These are phyloP conservation scores for Lasioglossum zephyrum DNA, from an alignment of 2,888 invertebrate species.

Conservation along the genomic window DNA sequence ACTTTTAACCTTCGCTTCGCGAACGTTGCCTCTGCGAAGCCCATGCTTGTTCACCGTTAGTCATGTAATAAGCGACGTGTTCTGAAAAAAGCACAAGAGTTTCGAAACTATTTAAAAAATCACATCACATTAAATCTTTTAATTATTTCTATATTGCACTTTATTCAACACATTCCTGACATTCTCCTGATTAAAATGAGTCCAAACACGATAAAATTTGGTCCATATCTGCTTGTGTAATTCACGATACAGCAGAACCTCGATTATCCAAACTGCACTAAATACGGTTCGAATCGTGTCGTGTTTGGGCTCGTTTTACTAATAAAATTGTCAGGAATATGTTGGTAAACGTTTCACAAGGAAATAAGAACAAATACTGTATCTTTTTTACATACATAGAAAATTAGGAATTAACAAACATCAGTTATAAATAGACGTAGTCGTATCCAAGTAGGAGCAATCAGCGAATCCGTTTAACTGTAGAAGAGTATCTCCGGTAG, in stretches of 20 bases:
- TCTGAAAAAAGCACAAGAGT: not conserved
- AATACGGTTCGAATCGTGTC: not conserved
- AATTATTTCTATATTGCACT: not conserved
- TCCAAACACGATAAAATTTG: not conserved
- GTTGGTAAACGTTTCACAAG: not conserved
- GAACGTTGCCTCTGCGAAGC: not conserved
- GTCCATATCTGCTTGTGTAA: not conserved
- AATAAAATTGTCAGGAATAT: not conserved
- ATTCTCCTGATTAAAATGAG: not conserved
- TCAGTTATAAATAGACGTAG: not conserved
- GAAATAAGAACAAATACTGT: not conserved
- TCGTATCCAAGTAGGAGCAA: not conserved
- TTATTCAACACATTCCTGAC: too few relatives aligned
- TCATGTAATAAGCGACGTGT: not conserved
- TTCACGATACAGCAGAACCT: not conserved
- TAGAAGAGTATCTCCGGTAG: constrained; percentile 36
- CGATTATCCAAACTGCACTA: not conserved
- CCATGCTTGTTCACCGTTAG: not conserved
- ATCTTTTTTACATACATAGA: not conserved
- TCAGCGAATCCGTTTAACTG: not conserved
- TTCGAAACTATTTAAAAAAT: not conserved
- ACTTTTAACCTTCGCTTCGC: constrained; percentile 5
- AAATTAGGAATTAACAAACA: not conserved
- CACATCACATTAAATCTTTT: not conserved
- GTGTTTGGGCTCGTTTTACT: not conserved